Evolutionary conservation across 2,888 invertebrate genomes (phyloP).

Genomic region (Heliconius aoede): DNA sequence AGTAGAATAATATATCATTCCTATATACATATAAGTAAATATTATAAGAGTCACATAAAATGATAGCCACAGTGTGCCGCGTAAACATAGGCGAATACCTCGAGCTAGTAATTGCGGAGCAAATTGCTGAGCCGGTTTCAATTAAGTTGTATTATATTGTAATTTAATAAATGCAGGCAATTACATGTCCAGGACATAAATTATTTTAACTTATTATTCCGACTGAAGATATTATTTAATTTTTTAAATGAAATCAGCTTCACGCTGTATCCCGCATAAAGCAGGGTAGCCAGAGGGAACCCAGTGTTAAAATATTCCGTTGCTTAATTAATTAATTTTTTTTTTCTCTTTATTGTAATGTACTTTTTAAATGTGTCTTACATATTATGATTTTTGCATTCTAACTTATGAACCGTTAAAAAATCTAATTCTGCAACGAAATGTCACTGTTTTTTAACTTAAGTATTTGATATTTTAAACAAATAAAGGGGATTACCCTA

Average conservation of each 20-base stretch:
- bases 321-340: too few relatives aligned
- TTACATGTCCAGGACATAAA: constrained; percentile 55
- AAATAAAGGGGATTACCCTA: background rate
- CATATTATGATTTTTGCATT: too few relatives aligned
- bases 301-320: too few relatives aligned
- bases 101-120: constrained; percentile 52
- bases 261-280: too few relatives aligned
- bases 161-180: constrained; percentile 64
- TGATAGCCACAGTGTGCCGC: constrained; percentile 30
- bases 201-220: constrained; percentile 42
- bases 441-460: too few relatives aligned
- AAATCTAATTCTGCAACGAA: too few relatives aligned
- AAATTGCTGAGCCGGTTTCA: constrained; percentile 60
- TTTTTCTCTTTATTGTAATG: background rate
- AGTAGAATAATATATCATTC: too few relatives aligned
- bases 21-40: too few relatives aligned
- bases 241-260: too few relatives aligned
- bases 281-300: too few relatives aligned
- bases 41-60: background rate
- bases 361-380: background rate
- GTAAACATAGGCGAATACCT: constrained; percentile 30
- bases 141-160: constrained; percentile 66
- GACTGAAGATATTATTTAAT: constrained; percentile 26
- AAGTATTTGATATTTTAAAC: too few relatives aligned
- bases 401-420: too few relatives aligned